Base-by-base conservation (phyloP, 2,797 vertebrate species). In the Hoplostethus mediterraneus region DNA sequence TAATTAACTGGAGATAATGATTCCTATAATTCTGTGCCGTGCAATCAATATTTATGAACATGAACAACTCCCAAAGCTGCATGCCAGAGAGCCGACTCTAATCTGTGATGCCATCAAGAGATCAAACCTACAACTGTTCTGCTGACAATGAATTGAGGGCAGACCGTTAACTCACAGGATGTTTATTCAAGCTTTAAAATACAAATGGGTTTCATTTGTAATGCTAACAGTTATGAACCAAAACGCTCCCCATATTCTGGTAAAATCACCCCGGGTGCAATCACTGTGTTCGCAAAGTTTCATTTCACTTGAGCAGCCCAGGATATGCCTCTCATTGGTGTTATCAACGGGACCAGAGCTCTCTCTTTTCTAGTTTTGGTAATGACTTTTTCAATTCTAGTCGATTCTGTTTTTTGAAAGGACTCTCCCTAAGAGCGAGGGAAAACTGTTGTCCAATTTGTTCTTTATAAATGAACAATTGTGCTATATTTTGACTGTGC, bases 101-200 rank as follows among this genome's bases (percentile, higher is more conserved):
- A 33, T 33, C 44, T 55, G 55, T 38, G 2, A 55, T 42, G 59
- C 61, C 25, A 42, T 14, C 28, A 44, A 62, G 57, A 75, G 33
- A 79, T 71, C 70, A 58, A 48, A 79, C 38, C 67, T 61, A 25
- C 75, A 73, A 52, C 60, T 44, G 72, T 63, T 68, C 75, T 25
- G 8, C 54, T 38, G 30, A 58, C 63, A 49, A 47, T 57, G n/a
- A 77, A 38, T 16, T 33, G n/a, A 44, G 25, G 33, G 6, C 64
- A 67, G n/a, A 42, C 21, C 60, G 53, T 79, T 55, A 66, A 73
- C 72, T 61, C 21, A 40, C 21, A 59, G 33, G 38, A 31, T 45
- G 59, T 67, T 70, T 54, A 48, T 65, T 59, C 51, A 57, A 51
- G 57, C 36, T 47, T 25, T 67, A 79, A 21, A 75, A 66, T 30